Evolutionary conservation across 2,888 invertebrate species (phyloP), one percentile per base, ranked within the genome.

Genomic region (Campoplex nolae): DNA sequence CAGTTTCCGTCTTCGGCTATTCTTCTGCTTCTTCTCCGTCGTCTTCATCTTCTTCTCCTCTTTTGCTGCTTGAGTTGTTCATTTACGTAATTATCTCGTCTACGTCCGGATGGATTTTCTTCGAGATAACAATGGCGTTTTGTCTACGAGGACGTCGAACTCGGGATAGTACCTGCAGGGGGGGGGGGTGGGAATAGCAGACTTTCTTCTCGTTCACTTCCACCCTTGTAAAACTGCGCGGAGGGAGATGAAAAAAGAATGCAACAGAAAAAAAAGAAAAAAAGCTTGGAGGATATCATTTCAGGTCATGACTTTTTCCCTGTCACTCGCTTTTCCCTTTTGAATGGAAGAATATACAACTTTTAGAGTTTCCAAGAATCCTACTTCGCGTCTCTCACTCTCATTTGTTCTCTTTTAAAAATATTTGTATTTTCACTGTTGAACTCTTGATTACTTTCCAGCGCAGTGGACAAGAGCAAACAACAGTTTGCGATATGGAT

Each of bases 41-140:
- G 28, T 68, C 68, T 32, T 80, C 42, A 62, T 83, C 73, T 71
- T 67, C 16, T 28, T 62, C 67, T 75, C 56, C 54, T 76, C 81
- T 58, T 58, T 80, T 68, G 58, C 68, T 77, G 65, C 80, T 89
- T 88, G 85, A 89, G 89, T 90, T 89, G 89, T 90, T 90, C 89
- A 89, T 90, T 90, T 89, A 89, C 86, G 90, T 90, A 90, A 91
- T 91, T 91, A 90, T 90, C 90, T 89, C 88, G 88, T 90, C 89
- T 88, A 81, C 89, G 88, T 87, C 82, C 88, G 71, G 87, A 28
- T 78, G 77, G 83, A 58, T 86, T 87, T 85, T 79, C 79, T 70
- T 75, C 82, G 76, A 67, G 83, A 83, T 76, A 85, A 90, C 89
- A 90, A 89, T 90, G 78, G 86, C 85, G 84, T 85, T 88, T 86